A percentile compares a stretch with the other conserved stretches of the same genome.
Conservation (phyloP, 2,888 invertebrate species). For the Therioaphis trifolii region DNA sequence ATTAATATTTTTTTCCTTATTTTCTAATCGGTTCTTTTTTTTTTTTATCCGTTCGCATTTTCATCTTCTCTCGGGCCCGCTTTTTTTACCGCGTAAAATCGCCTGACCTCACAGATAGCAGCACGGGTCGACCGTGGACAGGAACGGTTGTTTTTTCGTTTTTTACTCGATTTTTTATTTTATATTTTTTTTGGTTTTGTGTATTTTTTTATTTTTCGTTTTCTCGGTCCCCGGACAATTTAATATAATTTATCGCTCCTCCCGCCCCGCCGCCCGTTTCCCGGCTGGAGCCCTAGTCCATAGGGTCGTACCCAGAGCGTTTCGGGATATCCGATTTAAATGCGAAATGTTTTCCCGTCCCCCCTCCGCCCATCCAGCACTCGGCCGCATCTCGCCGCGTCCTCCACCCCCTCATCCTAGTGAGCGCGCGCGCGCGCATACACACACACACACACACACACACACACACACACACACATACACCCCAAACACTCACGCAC, state of each 20-base stretch:
- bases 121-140: constrained; percentile 12
- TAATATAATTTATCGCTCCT: constrained; percentile 51
- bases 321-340: constrained; percentile 61
- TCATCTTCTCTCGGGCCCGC: background rate
- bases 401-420: no score
- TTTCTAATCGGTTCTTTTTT: background rate
- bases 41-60: no score
- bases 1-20: background rate
- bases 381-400: background rate
- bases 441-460: background rate
- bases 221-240: constrained; percentile 45
- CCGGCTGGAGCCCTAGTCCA: background rate
- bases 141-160: constrained; percentile 25
- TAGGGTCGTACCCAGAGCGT: constrained; percentile 46
- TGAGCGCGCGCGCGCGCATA: no score
- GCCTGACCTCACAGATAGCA: constrained; percentile 25
- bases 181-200: background rate
- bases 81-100: constrained; percentile 42
- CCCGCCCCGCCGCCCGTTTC: constrained; percentile 9
- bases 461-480: no score
- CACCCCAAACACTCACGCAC: background rate
- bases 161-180: no score
- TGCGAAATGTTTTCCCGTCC: constrained; percentile 56
- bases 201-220: background rate
- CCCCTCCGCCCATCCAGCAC: background rate